Evolutionary conservation across 2,888 invertebrate species (phyloP), one percentile per base, ranked within the genome.

Genomic region (Griposia aprilina): DNA sequence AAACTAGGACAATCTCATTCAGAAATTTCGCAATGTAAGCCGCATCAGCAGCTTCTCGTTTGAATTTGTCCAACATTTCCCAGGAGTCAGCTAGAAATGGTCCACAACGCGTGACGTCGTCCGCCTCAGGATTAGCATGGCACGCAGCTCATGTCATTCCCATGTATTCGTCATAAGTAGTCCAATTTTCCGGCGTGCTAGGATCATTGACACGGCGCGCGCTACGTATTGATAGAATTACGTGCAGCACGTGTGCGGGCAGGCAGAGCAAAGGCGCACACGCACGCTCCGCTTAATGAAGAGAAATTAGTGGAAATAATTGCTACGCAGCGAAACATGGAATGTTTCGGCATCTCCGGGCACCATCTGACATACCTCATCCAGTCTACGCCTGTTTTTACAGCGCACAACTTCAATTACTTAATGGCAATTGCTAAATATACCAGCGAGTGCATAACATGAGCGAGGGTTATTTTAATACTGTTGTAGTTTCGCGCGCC

Each of bases 291-390:
- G 82, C 65, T 85, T 88, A 84, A 88, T 86, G 80, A 87, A 86
- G 91, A 91, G 91, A 91, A 91, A 91, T 91, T 90, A 89, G 77
- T 80, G 73, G 83, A 76, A 87, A 85, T 87, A 86, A 88, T 87
- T 80, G 86, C 59, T 77, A 78, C 84, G 76, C 76, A 77, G 78
- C 65, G 65, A 67, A 68, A 73, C 76, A 78, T 75, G 89, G 82
- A 86, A 87, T 88, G 87, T 86, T 83, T 79, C 69, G 81, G 76
- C 74, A 81, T 80, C 83, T 84, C 66, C 67, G 77, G 83, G 87
- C 84, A 74, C 71, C 81, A 83, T 87, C 85, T 76, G 81, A 74
- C 74, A 72, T 74, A 41, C 50, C 67, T 67, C 60, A 69, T 72
- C 23, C 66, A 48, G 55, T 48, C 23, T 48, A 20, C 70, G 68